A percentile compares a stretch with the other conserved stretches of the same genome.
Conservation (phyloP, 1,140 invertebrate species). For the Solen grandis region DNA sequence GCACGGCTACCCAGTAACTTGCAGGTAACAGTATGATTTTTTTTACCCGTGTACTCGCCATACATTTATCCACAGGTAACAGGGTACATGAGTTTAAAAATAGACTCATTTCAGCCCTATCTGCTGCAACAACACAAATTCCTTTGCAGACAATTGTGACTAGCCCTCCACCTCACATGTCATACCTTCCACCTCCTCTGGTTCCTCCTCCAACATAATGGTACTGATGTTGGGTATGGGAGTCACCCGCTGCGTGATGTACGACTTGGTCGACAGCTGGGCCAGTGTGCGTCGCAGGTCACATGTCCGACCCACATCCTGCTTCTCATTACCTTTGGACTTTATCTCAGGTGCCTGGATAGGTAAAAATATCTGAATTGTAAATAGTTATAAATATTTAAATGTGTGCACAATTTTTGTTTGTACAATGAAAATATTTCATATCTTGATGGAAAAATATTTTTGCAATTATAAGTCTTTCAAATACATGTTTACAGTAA, state of each 20-base stretch:
- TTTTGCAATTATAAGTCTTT: neutral
- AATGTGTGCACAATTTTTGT: too few relatives aligned
- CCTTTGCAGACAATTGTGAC: neutral
- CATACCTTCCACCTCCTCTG: constrained; percentile 3
- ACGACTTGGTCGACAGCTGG: neutral
- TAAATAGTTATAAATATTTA: neutral
- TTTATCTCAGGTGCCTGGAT: neutral
- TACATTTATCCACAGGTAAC: too few relatives aligned
- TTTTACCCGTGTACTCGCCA: too few relatives aligned
- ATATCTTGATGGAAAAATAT: too few relatives aligned
- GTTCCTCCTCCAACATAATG: constrained; percentile 11
- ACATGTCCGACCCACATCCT: neutral
- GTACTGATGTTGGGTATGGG: neutral
- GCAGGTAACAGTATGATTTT: too few relatives aligned
- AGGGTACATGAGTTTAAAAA: too few relatives aligned
- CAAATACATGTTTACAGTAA: neutral
- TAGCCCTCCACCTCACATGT: neutral
- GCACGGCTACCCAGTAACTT: too few relatives aligned
- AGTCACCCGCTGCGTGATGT: neutral
- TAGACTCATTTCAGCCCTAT: too few relatives aligned
- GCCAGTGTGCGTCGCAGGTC: constrained; percentile 36
- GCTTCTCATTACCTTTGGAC: neutral
- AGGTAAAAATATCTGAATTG: neutral
- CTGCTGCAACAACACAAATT: too few relatives aligned
- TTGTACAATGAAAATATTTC: too few relatives aligned